Evolutionary conservation across 2,797 vertebrate species (phyloP).

Genomic region (Helarctos malayanus): DNA sequence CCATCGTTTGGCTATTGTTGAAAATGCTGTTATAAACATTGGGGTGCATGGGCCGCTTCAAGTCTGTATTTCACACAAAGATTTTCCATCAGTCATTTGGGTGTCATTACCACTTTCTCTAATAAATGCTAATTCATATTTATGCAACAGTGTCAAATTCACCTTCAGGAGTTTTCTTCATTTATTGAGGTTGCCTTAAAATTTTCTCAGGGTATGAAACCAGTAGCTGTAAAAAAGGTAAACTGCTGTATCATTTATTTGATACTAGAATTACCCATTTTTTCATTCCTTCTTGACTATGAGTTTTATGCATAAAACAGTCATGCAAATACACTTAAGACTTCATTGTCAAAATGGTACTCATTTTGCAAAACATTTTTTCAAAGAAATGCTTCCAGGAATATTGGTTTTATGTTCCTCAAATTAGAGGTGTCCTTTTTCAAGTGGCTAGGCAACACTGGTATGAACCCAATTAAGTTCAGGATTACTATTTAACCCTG

Average conservation of each 20-base stretch:
- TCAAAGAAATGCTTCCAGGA: background rate
- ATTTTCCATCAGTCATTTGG: background rate
- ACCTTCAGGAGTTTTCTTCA: background rate
- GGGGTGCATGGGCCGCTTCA: background rate
- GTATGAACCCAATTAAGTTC: background rate
- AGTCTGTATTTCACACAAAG: background rate
- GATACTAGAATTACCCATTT: background rate
- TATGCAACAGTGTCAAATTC: background rate
- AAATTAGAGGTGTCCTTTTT: conserved; percentile 14
- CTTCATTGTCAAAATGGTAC: conserved; percentile 14
- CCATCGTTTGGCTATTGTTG: background rate
- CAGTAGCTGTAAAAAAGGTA: background rate
- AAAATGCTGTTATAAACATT: background rate
- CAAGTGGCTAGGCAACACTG: background rate
- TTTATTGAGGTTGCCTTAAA: conserved; percentile 14
- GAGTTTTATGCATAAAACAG: conserved; percentile 26
- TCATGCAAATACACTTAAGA: conserved; percentile 59
- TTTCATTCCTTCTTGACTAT: conserved; percentile 8
- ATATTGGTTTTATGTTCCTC: background rate
- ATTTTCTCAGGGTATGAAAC: conserved; percentile 23
- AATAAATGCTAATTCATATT: background rate
- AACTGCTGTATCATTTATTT: background rate
- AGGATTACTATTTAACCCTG: background rate
- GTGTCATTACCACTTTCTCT: background rate
- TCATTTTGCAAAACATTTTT: background rate